phyloP scores from a whole-genome alignment of 2,888 invertebrate species.

The Orchestes rusci region DNA sequence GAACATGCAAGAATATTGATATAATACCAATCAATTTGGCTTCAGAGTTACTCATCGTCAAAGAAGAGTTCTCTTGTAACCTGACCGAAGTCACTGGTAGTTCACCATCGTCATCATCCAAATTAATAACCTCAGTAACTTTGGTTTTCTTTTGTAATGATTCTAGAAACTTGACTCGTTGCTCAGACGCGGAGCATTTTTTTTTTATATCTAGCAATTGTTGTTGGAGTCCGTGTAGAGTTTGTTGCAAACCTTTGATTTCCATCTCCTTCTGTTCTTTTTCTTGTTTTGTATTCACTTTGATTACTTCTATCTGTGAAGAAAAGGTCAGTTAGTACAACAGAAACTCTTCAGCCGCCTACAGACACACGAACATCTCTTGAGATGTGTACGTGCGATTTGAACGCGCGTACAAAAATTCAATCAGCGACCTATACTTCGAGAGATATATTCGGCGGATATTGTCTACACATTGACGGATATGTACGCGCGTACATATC shows the following conservation, averaged over 20 bases:
- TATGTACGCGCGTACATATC: too few relatives aligned
- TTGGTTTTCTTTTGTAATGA: constrained; percentile 34
- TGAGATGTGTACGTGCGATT: too few relatives aligned
- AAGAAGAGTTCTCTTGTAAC: too few relatives aligned
- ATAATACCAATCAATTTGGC: constrained; percentile 79
- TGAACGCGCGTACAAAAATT: too few relatives aligned
- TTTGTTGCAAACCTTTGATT: constrained; percentile 64
- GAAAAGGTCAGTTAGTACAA: too few relatives aligned
- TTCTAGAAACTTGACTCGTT: constrained; percentile 48
- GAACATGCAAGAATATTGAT: constrained; percentile 85
- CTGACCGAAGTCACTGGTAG: constrained; percentile 33
- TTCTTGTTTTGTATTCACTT: constrained; percentile 70
- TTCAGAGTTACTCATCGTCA: constrained; percentile 40
- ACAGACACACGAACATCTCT: too few relatives aligned
- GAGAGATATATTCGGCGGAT: too few relatives aligned
- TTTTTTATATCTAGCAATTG: constrained; percentile 52
- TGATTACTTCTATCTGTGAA: constrained; percentile 65
- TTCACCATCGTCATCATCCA: constrained; percentile 44
- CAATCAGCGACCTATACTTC: too few relatives aligned
- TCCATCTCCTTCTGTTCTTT: constrained; percentile 81
- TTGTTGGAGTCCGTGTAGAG: constrained; percentile 54
- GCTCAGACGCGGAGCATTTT: constrained; percentile 50
- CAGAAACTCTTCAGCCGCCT: too few relatives aligned
- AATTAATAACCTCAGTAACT: constrained; percentile 44
- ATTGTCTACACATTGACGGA: too few relatives aligned